These are phyloP conservation scores for Eumaeus atala DNA, from an alignment of 1,140 invertebrate species.

Conservation along the genomic window DNA sequence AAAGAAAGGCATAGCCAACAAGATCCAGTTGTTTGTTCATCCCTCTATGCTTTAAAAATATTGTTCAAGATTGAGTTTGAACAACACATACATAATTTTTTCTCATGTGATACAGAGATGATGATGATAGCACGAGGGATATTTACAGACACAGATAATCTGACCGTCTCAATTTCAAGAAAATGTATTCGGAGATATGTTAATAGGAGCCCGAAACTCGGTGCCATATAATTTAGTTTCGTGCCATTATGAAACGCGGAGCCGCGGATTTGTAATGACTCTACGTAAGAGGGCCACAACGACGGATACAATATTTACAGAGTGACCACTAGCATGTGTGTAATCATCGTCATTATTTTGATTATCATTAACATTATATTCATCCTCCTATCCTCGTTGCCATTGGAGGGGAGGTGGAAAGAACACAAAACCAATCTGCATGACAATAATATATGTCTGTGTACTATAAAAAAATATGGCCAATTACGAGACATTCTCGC, in stretches of 20 bases:
- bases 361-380: too few relatives aligned
- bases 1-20: too few relatives aligned
- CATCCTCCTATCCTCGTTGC: too few relatives aligned
- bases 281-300: constrained; percentile 47
- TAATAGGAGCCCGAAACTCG: constrained; percentile 52
- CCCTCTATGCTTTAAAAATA: too few relatives aligned
- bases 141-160: constrained; percentile 13
- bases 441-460: too few relatives aligned
- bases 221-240: constrained; percentile 59
- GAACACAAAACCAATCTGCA: too few relatives aligned
- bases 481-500: too few relatives aligned
- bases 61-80: too few relatives aligned
- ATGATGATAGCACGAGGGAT: constrained; percentile 7
- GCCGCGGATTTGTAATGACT: constrained; percentile 50
- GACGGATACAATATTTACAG: constrained; percentile 35
- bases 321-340: constrained; percentile 13
- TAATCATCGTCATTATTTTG: neutral
- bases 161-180: constrained; percentile 15
- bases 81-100: too few relatives aligned
- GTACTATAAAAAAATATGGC: too few relatives aligned
- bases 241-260: constrained; percentile 51
- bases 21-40: too few relatives aligned
- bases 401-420: too few relatives aligned
- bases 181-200: constrained; percentile 37
- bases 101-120: neutral